Base-by-base conservation (phyloP, 2,888 invertebrate genomes). In the Boloria euphrosyne region DNA sequence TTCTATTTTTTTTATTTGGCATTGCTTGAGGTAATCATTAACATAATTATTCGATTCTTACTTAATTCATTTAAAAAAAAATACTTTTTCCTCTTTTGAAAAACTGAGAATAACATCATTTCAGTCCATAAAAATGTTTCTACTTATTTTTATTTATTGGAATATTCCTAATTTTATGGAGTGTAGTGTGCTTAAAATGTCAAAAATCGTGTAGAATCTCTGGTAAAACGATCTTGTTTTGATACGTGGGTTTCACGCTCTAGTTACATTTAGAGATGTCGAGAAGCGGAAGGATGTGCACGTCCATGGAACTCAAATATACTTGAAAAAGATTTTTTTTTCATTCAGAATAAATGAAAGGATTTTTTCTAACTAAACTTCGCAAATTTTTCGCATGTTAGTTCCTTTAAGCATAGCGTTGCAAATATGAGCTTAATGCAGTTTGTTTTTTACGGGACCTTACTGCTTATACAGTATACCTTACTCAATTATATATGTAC, bases 191-290 rank as follows among this genome's bases (percentile, higher is more conserved):
- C 44, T 57, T 22, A n/a, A 22, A 57, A 46, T 57, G 44, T 59
- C 7, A 13, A 49, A 44, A 46, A 63, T 16, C 16, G 17, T 44
- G 44, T 49, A 52, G 52, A 50, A 51, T 55, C 18, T 65, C 60
- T 58, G 44, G 51, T 47, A 46, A 62, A 46, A 57, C 61, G 65
- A 57, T 55, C 50, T 60, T 46, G 18, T 54, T 64, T 64, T 60
- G 43, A 60, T 57, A 50, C 51, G 61, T 53, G 57, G 54, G 57
- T 55, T 14, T 65, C 61, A 62, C 52, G 67, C 65, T 68, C 67
- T 51, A 65, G 57, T 63, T 57, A 57, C 27, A 16, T 43, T 63
- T 17, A 31, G 59, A 59, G 49, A 31, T 38, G 49, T 49, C 59
- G 17, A 31, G 49, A 49, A 49, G 31, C 59, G 59, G 59, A 59